Percentiles rank a stretch among this genome's conserved stretches.
Evolutionary conservation across 1,140 invertebrate species (phyloP).

Genomic region (Caenorhabditis latens): DNA sequence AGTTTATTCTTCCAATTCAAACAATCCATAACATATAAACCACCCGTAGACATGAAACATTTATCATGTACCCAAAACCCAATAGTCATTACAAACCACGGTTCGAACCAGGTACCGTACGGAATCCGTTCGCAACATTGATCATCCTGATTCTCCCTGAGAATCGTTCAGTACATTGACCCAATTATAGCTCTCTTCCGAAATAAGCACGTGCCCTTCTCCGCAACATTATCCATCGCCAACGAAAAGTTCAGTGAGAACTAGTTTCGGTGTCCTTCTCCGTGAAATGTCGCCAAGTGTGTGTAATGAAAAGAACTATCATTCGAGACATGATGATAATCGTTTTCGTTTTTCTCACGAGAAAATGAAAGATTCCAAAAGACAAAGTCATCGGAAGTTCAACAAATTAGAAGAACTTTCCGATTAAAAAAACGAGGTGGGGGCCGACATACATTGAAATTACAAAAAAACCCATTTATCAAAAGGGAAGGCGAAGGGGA

Average conservation of each 20-base stretch:
- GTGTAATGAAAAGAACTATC: conserved; percentile 29
- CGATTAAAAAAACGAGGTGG: not conserved
- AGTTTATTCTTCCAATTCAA: too few species aligned
- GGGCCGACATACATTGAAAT: not conserved
- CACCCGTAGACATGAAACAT: too few species aligned
- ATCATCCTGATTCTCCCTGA: not conserved
- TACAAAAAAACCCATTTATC: not conserved
- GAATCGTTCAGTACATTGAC: not conserved
- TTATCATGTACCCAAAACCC: too few species aligned
- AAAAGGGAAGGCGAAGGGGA: too few species aligned
- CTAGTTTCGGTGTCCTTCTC: conserved; percentile 9
- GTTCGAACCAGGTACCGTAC: not conserved
- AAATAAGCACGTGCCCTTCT: conserved; percentile 20
- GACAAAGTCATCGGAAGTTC: conserved; percentile 21
- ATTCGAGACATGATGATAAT: conserved; percentile 21
- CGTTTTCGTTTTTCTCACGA: not conserved
- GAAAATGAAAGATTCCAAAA: conserved; percentile 15
- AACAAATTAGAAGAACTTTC: conserved; percentile 9
- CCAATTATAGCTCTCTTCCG: not conserved
- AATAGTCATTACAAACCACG: not conserved
- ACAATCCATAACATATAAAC: too few species aligned
- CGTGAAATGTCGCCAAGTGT: not conserved
- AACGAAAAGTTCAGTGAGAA: not conserved
- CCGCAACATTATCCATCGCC: not conserved
- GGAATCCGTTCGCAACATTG: not conserved